These are phyloP conservation scores for Oncorhynchus mykiss DNA, from an alignment of 2,113 vertebrate genomes.

Conservation along the genomic window DNA sequence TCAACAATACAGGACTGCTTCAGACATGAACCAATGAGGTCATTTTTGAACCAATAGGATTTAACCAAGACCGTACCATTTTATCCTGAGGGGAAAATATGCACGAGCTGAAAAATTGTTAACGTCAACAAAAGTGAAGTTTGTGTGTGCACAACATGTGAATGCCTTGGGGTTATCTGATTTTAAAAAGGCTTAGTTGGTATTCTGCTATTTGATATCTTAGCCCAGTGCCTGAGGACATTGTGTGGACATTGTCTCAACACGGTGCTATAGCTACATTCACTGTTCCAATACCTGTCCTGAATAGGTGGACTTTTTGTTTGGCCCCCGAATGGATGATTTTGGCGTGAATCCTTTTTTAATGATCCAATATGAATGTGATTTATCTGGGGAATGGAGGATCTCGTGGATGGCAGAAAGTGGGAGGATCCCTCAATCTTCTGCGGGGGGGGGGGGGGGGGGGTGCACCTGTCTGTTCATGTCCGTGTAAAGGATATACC, in stretches of 20 bases:
- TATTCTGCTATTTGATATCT: background rate
- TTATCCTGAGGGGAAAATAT: background rate
- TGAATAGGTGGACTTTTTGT: background rate
- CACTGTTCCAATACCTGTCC: background rate
- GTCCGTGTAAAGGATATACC: background rate
- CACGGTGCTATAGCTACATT: background rate
- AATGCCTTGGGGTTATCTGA: background rate
- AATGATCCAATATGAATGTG: background rate
- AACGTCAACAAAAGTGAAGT: background rate
- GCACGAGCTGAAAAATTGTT: background rate
- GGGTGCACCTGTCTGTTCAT: constrained; percentile 19
- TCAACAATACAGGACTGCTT: background rate
- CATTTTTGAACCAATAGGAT: background rate
- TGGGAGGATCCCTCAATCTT: background rate
- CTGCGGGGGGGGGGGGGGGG: background rate
- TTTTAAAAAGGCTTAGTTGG: constrained; percentile 1
- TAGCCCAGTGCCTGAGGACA: background rate
- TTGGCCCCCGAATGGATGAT: background rate
- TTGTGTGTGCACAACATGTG: background rate
- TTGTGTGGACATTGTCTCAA: background rate
- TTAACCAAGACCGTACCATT: background rate
- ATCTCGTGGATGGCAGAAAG: background rate
- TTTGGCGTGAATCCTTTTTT: background rate
- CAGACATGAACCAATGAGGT: background rate
- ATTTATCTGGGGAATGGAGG: background rate